Evolutionary conservation across 2,113 vertebrate genomes (phyloP).

Genomic region (Tenrec ecaudatus): DNA sequence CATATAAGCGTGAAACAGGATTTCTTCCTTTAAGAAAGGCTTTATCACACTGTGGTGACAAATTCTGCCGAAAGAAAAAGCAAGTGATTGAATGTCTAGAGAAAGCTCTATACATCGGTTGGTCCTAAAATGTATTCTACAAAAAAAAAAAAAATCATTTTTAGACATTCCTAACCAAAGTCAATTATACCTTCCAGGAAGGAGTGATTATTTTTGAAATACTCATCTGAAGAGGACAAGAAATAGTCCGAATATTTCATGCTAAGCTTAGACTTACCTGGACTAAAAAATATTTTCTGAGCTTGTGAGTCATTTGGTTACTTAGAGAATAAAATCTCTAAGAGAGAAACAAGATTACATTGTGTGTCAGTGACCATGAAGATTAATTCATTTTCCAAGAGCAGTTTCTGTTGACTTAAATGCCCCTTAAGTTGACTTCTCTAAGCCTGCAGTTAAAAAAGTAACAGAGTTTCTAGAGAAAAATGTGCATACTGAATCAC

Average conservation of each 20-base stretch:
- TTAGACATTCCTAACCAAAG: conserved; percentile 72
- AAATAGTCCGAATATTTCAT: conserved; percentile 82
- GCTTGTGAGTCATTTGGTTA: conserved; percentile 81
- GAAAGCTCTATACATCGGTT: conserved; percentile 59
- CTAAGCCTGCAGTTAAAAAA: conserved; percentile 55
- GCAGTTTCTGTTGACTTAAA: conserved; percentile 82
- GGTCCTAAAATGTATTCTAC: conserved; percentile 71
- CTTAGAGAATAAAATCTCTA: conserved; percentile 76
- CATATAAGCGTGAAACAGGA: not conserved
- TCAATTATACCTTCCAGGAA: conserved; percentile 78
- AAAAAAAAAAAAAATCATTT: conserved; percentile 73
- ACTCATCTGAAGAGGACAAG: conserved; percentile 78
- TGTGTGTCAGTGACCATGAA: conserved; percentile 78
- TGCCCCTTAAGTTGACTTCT: conserved; percentile 65
- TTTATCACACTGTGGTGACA: not conserved
- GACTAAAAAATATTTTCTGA: conserved; percentile 81
- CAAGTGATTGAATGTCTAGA: conserved; percentile 53
- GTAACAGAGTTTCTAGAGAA: conserved; percentile 35
- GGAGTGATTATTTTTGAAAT: conserved; percentile 78
- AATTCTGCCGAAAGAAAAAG: conserved; percentile 46
- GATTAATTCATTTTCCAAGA: conserved; percentile 76
- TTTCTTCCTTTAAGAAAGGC: not conserved
- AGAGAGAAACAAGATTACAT: conserved; percentile 77
- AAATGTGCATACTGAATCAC: conserved; percentile 61
- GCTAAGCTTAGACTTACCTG: conserved; percentile 80